phyloP scores from a whole-genome alignment of 2,113 vertebrate genomes.

The Cairina moschata region DNA sequence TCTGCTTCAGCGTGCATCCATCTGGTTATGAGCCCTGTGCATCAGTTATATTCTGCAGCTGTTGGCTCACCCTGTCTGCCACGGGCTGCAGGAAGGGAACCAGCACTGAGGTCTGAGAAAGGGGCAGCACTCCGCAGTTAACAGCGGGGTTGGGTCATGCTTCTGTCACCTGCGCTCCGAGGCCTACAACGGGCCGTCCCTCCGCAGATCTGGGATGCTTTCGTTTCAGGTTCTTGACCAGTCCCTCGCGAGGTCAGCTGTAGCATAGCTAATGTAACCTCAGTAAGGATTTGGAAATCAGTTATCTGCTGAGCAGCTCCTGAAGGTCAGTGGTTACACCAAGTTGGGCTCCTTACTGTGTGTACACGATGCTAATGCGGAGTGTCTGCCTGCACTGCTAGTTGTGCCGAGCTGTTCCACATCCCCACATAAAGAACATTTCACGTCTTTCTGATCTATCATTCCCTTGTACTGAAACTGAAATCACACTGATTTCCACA shows the following conservation, averaged over 20 bases:
- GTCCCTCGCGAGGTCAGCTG: not conserved
- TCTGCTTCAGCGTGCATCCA: accelerated
- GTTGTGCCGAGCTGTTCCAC: not conserved
- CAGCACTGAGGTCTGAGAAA: not conserved
- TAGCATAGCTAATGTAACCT: not conserved
- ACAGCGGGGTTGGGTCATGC: not conserved
- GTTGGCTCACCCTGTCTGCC: not conserved
- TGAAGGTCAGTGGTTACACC: not conserved
- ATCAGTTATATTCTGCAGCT: not conserved
- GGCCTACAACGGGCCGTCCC: not conserved
- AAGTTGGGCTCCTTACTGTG: not conserved
- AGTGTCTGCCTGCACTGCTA: not conserved
- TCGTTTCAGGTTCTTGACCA: not conserved
- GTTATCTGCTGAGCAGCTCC: not conserved
- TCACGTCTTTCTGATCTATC: not conserved
- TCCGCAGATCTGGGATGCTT: not conserved
- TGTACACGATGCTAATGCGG: accelerated
- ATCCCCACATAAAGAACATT: not conserved
- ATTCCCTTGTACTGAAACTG: not conserved
- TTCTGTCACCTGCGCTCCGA: not conserved
- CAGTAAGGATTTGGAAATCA: not conserved
- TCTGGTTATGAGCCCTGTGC: not conserved
- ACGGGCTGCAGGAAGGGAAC: accelerated
- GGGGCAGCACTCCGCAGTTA: not conserved
- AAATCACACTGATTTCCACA: not conserved